Conservation (phyloP, 2,113 vertebrate genomes). For the Phrynosoma blainvillii region DNA sequence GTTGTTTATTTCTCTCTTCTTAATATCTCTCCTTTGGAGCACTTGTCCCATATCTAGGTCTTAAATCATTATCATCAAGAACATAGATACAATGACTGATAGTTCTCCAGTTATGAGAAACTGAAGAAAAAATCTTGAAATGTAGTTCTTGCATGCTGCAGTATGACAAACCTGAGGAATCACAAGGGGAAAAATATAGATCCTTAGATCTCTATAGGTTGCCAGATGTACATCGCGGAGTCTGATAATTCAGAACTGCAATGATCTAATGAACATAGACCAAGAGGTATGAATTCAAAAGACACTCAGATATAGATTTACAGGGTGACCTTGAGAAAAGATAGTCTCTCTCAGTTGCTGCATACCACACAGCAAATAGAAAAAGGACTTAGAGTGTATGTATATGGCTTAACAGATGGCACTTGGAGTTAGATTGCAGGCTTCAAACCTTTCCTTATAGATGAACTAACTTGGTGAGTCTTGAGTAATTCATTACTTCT, state of each 20-base stretch:
- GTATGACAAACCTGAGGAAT: background rate
- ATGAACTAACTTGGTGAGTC: too few relatives aligned
- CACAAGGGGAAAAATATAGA: too few relatives aligned
- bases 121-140: background rate
- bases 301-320: background rate
- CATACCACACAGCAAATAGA: background rate
- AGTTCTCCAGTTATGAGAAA: background rate
- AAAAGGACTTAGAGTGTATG: background rate
- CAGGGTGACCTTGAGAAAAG: background rate
- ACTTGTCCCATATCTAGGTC: constrained; percentile 9
- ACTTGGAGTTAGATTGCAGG: too few relatives aligned
- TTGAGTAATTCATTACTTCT: too few relatives aligned
- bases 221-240: background rate
- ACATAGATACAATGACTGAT: background rate
- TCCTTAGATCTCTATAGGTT: background rate
- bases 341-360: background rate
- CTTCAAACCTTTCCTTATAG: too few relatives aligned
- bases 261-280: background rate
- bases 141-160: background rate
- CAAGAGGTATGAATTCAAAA: background rate
- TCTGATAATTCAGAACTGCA: background rate
- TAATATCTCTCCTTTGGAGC: constrained; percentile 23
- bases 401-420: background rate
- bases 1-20: constrained; percentile 13
- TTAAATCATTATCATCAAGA: background rate